Percentiles rank a stretch among this genome's conserved stretches.
phyloP scores from a whole-genome alignment of 2,888 invertebrate genomes.

The Chaetoderma sp. region DNA sequence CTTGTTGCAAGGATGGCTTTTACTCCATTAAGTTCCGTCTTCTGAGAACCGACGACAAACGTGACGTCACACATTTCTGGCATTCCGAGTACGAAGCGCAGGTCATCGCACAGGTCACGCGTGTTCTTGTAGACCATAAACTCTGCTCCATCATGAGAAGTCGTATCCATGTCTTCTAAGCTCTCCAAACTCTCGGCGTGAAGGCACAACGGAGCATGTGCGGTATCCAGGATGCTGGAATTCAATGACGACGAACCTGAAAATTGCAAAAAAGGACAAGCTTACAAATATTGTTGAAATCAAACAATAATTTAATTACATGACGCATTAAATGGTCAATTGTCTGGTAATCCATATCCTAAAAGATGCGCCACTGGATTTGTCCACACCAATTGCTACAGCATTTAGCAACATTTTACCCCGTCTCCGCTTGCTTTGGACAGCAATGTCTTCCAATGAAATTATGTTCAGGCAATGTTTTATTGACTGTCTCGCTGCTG shows the following conservation, averaged over 20 bases:
- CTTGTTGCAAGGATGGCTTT: conserved; percentile 13
- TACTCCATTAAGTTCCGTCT: conserved; percentile 4
- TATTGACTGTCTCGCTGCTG: too few relatives aligned
- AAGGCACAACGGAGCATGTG: background rate
- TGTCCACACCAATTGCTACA: too few relatives aligned
- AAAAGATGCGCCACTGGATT: too few relatives aligned
- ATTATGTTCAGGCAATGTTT: too few relatives aligned
- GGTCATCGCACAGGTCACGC: background rate
- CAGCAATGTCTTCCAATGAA: too few relatives aligned
- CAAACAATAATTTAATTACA: too few relatives aligned
- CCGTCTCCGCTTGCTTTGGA: too few relatives aligned
- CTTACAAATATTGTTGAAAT: too few relatives aligned
- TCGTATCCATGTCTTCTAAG: background rate
- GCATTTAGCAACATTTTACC: too few relatives aligned
- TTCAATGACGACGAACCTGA: background rate
- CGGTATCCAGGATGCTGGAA: background rate
- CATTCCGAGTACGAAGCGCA: conserved; percentile 2
- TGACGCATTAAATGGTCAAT: too few relatives aligned
- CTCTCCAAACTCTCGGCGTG: conserved; percentile 2
- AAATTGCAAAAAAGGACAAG: too few relatives aligned
- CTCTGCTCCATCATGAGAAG: background rate
- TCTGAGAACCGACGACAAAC: conserved; percentile 2
- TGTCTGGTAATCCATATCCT: too few relatives aligned
- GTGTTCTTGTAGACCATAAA: conserved; percentile 1
- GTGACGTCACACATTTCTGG: conserved; percentile 17